phyloP scores from a whole-genome alignment of 2,888 invertebrate genomes.

The Andrena bicolor region DNA sequence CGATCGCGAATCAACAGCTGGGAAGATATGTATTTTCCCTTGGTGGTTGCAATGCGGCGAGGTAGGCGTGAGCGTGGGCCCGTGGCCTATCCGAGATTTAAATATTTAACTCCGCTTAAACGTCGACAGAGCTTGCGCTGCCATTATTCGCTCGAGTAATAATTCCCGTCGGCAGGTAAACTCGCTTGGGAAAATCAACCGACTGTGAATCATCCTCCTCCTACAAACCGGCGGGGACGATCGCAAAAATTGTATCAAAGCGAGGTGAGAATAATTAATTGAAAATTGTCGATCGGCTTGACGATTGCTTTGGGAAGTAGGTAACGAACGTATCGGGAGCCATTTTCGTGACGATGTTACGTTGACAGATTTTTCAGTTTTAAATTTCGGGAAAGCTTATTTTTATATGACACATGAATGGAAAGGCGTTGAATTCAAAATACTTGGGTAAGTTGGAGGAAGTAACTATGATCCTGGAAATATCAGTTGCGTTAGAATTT shows the following conservation, averaged over 20 bases:
- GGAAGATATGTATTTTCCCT: conserved; percentile 46
- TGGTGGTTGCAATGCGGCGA: conserved; percentile 9
- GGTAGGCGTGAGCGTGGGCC: conserved; percentile 69
- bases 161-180: conserved; percentile 61
- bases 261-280: conserved; percentile 7
- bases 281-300: conserved; percentile 19
- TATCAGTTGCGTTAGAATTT: no score
- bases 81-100: conserved; percentile 61
- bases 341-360: no score
- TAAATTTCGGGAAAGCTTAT: no score
- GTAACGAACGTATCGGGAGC: no score
- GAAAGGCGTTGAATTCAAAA: no score
- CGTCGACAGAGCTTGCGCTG: conserved; percentile 39
- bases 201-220: conserved; percentile 62
- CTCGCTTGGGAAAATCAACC: conserved; percentile 60
- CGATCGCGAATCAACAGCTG: conserved; percentile 50
- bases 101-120: conserved; percentile 69
- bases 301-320: neutral
- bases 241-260: conserved; percentile 17
- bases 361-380: no score
- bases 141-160: conserved; percentile 64
- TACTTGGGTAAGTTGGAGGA: no score
- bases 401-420: no score
- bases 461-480: no score
- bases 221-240: neutral